Conservation (phyloP, 2,113 vertebrate species). For the Actenoides hombroni region DNA sequence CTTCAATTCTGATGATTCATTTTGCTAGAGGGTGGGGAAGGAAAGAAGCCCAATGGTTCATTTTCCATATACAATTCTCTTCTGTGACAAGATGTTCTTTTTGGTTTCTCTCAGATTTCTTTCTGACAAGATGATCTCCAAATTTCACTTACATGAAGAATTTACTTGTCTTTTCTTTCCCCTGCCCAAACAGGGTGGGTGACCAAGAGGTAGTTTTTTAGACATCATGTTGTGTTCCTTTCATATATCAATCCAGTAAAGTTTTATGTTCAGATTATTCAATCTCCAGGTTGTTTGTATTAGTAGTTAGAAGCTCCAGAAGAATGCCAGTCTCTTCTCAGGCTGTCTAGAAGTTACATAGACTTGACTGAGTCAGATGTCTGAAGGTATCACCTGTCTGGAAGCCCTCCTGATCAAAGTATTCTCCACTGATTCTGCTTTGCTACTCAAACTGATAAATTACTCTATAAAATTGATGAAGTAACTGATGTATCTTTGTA, state of each 20-base stretch:
- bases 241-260: neutral
- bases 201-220: neutral
- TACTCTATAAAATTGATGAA: neutral
- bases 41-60: neutral
- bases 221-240: neutral
- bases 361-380: too few relatives aligned
- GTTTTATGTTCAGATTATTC: neutral
- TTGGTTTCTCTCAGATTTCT: neutral
- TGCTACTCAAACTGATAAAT: neutral
- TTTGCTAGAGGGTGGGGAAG: neutral
- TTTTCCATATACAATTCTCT: neutral
- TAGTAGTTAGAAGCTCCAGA: neutral
- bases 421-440: neutral
- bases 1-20: neutral
- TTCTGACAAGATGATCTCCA: neutral
- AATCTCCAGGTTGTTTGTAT: neutral
- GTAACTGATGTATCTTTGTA: neutral
- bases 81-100: neutral
- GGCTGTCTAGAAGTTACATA: neutral
- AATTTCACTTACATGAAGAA: neutral
- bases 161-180: neutral
- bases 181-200: neutral
- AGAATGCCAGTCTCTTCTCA: neutral
- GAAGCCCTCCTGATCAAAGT: neutral
- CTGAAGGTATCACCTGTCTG: neutral